Base-by-base conservation (phyloP, 2,797 vertebrate species). In the Sternotherus odoratus region DNA sequence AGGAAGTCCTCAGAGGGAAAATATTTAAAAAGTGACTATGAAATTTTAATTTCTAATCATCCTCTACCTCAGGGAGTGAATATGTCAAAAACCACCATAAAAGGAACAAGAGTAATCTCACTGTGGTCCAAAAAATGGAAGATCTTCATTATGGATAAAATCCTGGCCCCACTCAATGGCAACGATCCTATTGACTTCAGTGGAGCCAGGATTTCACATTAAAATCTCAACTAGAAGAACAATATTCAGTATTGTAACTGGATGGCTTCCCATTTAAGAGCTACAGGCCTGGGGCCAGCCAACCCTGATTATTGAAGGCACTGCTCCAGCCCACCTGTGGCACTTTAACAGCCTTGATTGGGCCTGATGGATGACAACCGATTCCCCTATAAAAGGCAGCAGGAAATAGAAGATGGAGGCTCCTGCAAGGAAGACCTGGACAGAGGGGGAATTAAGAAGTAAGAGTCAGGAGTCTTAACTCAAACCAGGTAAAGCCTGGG, bases 11-110 rank as follows among this genome's bases (percentile, higher is more conserved):
- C 92, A 90, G 94, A 90, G 80, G 95, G 95, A n/a, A 95, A 96
- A 95, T 90, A 95, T 74, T 92, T 92, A 77, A 96, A 95, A 79
- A 95, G 50, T 1, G 1, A 91, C 66, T 91, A 86, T 56, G 96
- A 92, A 88, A 96, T 77, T 36, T 93, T 93, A 96, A 96, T 94
- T 96, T 96, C 90, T 69, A 69, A 36, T 87, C 95, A 95, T 95
- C 96, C 94, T 96, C 33, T 94, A 87, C 94, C 85, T 88, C 92
- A 91, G 86, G 85, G 95, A 95, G 91, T 92, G 86, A 87, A 88
- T 96, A 94, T 96, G 95, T 96, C 95, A 95, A 89, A 86, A 90
- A 88, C 82, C 87, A 51, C 82, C 28, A 9, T 57, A 80, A 92
- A 79, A 84, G 72, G 95, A 95, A 95, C 95, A 95, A 92, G 87